Evolutionary conservation across 2,888 invertebrate species (phyloP), one percentile per base, ranked within the genome.

Genomic region (Melangyna quadrimaculata): DNA sequence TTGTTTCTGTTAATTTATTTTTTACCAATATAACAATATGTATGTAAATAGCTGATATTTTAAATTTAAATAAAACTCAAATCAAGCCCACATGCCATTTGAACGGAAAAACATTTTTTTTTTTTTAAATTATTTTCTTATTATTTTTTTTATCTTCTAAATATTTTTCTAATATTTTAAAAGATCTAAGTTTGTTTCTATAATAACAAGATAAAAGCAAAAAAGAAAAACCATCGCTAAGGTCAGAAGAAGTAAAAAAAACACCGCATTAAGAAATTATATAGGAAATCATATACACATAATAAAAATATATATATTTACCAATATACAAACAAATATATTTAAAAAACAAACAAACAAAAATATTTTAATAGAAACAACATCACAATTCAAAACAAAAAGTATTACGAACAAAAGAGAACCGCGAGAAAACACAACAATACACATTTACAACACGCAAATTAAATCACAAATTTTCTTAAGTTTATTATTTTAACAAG

Each of bases 41-140:
- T 81, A 81, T 86, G 86, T 86, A 86, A 81, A 86, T 86, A 86
- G 86, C 81, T 81, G 77, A 86, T 73, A 81, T 78, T 45, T 78
- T 78, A 45, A 69, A 73, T 45, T 61, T 48, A 70, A 63, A 78
- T 67, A 71, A 63, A 57, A 69, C 53, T 79, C 72, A 86, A 86
- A 63, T 86, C 72, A 77, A 86, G 51, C 69, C 86, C 77, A 81
- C 81, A 86, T 73, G 86, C 81, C 77, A 81, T 86, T 73, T 51
- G 65, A 73, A 78, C 69, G 61, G 24, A 72, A 35, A 48, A 61
- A 45, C 6, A 43, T 37, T 57, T 51, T 27, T 65, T 17, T 14
- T 53, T 45, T 24, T 65, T 17, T 19, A n/a, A n/a, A n/a, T n/a
- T n/a, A 57, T 63, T 67, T 27, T 65, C 35, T 70, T 61, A 48